Base-by-base conservation (phyloP, 2,888 invertebrate genomes). In the Calliphora vomitoria region DNA sequence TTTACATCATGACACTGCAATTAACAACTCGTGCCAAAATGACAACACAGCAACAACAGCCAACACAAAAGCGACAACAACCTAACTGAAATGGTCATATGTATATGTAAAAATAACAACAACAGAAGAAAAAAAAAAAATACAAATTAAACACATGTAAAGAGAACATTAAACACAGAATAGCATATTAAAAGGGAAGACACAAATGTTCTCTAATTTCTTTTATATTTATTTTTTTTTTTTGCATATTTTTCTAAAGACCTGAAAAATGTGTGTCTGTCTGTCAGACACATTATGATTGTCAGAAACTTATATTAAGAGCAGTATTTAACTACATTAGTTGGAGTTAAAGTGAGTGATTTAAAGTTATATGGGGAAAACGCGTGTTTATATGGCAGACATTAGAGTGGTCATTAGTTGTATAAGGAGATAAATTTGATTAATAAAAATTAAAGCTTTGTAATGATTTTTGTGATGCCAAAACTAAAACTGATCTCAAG, bases 1-100 rank as follows among this genome's bases (percentile, higher is more conserved):
- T 87, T 85, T 82, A 69, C 78, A 82, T 85, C 74, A 82, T 87
- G 82, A 75, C 87, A 87, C 82, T 85, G 82, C 87, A 87, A 82
- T 87, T 87, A 87, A 71, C 82, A 85, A 85, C 58, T 85, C 69
- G 55, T 82, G 78, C 69, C 78, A 82, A 74, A 74, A 71, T 68
- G 62, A 41, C 62, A 76, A 31, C 25, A 58, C 35, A 68, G 20
- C 41, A 55, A 47, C 4, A 50, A 55, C 38, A 44, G 18, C 0
- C 4, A 55, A n/a, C 20, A 44, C 8, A 55, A 64, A 69, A 69
- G 62, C 18, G 64, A 35, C 82, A 68, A 38, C 41, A 66, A 11
- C n/a, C 71, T 44, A 55, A 66, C 15, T 66, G 15, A 82, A 74
- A 74, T 18, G 66, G 82, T 72, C 82, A 82, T 71, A 58, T n/a